These are phyloP conservation scores for Polydesmus complanatus DNA, from an alignment of 2,888 invertebrate species.

Conservation along the genomic window DNA sequence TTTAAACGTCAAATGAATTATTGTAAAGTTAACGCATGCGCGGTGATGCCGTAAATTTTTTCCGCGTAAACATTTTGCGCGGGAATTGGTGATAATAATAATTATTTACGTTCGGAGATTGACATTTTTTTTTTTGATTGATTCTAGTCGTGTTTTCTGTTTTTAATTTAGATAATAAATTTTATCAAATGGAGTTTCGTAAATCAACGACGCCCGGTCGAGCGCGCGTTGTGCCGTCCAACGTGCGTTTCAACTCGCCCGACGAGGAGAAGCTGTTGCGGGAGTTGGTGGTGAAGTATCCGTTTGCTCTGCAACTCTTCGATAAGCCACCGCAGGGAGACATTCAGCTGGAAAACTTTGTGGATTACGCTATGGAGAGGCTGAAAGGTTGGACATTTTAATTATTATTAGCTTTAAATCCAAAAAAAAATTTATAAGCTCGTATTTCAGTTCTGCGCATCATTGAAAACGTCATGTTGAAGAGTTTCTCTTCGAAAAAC, in stretches of 20 bases:
- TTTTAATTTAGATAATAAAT: no score
- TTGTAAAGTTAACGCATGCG: no score
- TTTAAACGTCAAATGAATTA: no score
- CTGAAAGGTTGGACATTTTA: constrained; percentile 44
- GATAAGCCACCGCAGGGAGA: constrained; percentile 55
- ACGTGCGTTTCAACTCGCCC: background rate
- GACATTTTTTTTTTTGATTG: no score
- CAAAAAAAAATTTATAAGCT: background rate
- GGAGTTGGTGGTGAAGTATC: constrained; percentile 44
- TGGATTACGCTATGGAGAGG: constrained; percentile 70
- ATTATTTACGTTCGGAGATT: no score
- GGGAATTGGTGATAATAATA: no score
- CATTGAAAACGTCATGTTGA: constrained; percentile 53
- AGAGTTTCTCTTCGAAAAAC: constrained; percentile 24
- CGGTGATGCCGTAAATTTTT: no score
- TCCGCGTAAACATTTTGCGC: no score
- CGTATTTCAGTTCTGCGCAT: constrained; percentile 48
- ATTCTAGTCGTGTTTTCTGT: no score
- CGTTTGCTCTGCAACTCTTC: constrained; percentile 67
- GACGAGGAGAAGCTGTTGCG: background rate
- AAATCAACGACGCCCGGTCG: background rate
- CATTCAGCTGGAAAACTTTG: constrained; percentile 68
- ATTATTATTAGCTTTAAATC: background rate
- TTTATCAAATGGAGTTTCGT: background rate
- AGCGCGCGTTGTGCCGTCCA: background rate